phyloP scores from a whole-genome alignment of 2,113 vertebrate genomes.

The Myrmophylax atrothorax region DNA sequence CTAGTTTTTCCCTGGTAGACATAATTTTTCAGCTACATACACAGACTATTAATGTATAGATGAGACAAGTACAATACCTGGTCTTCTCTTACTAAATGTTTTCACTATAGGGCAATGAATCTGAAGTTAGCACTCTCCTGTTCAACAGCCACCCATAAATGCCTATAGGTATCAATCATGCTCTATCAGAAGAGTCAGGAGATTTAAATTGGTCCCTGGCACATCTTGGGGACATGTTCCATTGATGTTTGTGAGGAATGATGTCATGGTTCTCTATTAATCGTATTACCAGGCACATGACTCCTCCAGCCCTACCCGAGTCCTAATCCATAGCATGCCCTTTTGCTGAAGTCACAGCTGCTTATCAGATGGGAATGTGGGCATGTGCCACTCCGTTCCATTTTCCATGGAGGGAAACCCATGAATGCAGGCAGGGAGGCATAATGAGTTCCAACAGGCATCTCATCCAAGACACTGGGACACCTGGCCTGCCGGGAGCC shows the following conservation, averaged over 20 bases:
- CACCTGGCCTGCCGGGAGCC: not conserved
- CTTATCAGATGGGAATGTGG: not conserved
- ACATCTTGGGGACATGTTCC: not conserved
- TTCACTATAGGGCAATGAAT: not conserved
- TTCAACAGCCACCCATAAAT: not conserved
- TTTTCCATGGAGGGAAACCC: not conserved
- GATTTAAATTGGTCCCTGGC: not conserved
- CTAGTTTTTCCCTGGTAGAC: not conserved
- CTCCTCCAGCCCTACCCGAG: not conserved
- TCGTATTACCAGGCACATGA: not conserved
- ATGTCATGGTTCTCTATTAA: not conserved
- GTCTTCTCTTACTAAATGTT: not conserved
- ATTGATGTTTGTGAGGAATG: not conserved
- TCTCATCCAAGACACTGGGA: not conserved
- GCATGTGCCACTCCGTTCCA: not conserved
- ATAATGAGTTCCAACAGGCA: not conserved
- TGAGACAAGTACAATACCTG: not conserved
- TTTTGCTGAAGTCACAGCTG: not conserved
- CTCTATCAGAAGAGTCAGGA: not conserved
- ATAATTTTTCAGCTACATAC: not conserved
- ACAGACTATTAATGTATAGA: not conserved
- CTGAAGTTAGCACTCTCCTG: not conserved
- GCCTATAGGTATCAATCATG: not conserved
- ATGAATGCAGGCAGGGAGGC: not conserved
- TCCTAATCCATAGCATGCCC: not conserved